Percentiles rank a stretch among this genome's conserved stretches.
Conservation (phyloP, 2,888 invertebrate species). For the Malthinus flaveolus region DNA sequence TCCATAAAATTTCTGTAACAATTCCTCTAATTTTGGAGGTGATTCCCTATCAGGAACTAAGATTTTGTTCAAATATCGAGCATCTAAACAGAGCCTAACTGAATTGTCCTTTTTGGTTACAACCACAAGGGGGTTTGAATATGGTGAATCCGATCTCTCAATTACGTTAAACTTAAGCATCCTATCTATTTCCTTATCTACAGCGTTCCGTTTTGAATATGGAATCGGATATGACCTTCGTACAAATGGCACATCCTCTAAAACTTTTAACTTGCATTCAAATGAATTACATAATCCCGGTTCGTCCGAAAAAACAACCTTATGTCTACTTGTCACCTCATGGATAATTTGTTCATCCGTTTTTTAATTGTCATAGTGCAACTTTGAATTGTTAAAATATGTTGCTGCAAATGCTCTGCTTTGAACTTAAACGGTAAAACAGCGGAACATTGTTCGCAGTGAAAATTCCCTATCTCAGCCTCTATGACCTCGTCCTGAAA, state of each 20-base stretch:
- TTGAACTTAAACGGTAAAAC: too few species aligned
- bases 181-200: conserved; percentile 8
- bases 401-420: too few species aligned
- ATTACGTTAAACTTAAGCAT: conserved; percentile 17
- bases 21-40: too few species aligned
- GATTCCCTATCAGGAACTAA: too few species aligned
- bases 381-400: too few species aligned
- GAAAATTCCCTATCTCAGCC: too few species aligned
- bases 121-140: conserved; percentile 11
- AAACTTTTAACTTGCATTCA: background rate
- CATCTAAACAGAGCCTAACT: conserved; percentile 10
- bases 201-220: background rate
- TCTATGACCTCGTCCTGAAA: too few species aligned
- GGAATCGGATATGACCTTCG: conserved; percentile 15
- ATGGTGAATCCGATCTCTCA: conserved; percentile 14
- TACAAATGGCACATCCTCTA: background rate
- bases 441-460: too few species aligned
- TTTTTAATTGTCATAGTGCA: too few species aligned
- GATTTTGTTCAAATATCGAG: conserved; percentile 3
- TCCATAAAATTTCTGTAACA: too few species aligned
- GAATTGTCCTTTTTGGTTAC: conserved; percentile 1
- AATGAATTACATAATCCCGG: background rate
- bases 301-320: background rate
- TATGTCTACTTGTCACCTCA: background rate
- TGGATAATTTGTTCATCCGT: background rate